A percentile compares a stretch with the other conserved stretches of the same genome.
phyloP scores from a whole-genome alignment of 2,797 vertebrate species.

The Eupleurogrammus muticus region DNA sequence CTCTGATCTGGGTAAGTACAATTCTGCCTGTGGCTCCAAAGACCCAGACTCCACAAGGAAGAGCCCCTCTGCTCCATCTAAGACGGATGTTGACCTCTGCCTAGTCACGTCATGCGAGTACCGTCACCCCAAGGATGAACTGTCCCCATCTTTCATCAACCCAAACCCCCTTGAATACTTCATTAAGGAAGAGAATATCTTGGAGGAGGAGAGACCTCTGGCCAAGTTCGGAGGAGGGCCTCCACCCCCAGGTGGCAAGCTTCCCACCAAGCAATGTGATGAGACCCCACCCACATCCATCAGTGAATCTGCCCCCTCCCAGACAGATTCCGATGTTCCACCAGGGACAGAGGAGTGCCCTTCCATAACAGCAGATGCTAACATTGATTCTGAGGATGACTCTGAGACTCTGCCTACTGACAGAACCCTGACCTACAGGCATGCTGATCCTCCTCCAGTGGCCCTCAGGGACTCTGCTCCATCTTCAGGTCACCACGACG shows the following conservation, averaged over 20 bases:
- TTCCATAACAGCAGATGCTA: conserved; percentile 98
- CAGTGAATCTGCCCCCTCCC: conserved; percentile 95
- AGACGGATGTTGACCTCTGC: conserved; percentile 94
- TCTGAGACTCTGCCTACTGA: conserved; percentile 97
- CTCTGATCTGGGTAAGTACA: conserved; percentile 61
- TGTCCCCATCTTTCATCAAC: conserved; percentile 98
- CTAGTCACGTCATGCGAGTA: conserved; percentile 95
- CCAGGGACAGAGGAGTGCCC: conserved; percentile 98
- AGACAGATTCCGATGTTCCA: conserved; percentile 97
- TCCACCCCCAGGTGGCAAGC: conserved; percentile 91
- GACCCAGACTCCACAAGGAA: conserved; percentile 76
- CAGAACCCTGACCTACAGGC: conserved; percentile 94
- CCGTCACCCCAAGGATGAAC: conserved; percentile 95
- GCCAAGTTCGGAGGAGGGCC: conserved; percentile 87
- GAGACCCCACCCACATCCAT: conserved; percentile 97
- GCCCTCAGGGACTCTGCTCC: conserved; percentile 91
- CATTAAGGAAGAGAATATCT: conserved; percentile 87
- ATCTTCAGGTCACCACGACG: conserved; percentile 91
- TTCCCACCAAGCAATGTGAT: conserved; percentile 90
- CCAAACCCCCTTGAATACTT: conserved; percentile 97
- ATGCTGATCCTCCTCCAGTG: conserved; percentile 91
- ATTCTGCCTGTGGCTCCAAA: conserved; percentile 73
- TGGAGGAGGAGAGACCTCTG: conserved; percentile 88
- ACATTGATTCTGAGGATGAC: conserved; percentile 98
- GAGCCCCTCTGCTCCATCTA: conserved; percentile 81